phyloP scores from a whole-genome alignment of 2,888 invertebrate species.

The Rotaria sp. region DNA sequence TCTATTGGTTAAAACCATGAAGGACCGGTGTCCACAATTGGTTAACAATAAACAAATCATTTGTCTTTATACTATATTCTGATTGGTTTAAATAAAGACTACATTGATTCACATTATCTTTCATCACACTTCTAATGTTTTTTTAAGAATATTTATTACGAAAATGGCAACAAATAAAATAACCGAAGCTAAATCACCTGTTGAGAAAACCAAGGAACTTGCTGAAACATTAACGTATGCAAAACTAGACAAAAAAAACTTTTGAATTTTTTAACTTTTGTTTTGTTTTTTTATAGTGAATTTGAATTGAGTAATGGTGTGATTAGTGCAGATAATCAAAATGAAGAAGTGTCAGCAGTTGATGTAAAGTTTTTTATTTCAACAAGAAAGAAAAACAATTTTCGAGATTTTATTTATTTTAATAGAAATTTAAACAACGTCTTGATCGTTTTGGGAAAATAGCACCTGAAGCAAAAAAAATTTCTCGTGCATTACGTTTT shows the following conservation, averaged over 20 bases:
- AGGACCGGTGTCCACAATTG: too few relatives aligned
- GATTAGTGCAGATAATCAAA: neutral
- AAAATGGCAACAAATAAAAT: neutral
- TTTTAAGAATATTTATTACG: neutral
- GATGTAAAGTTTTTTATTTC: neutral
- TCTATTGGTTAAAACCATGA: too few relatives aligned
- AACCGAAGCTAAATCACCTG: neutral
- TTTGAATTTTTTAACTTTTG: too few relatives aligned
- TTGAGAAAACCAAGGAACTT: neutral
- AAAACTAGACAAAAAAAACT: too few relatives aligned
- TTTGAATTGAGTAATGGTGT: neutral
- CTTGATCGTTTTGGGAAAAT: slow-evolving; percentile 6
- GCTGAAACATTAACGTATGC: neutral
- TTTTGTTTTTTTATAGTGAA: neutral
- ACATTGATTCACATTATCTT: too few relatives aligned
- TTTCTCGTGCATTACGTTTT: neutral
- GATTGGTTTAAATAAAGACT: neutral
- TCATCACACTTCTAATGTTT: too few relatives aligned
- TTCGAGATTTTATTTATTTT: neutral
- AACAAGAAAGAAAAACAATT: neutral
- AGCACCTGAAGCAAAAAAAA: neutral
- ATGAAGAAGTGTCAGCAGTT: neutral
- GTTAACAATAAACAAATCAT: neutral
- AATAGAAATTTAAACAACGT: neutral
- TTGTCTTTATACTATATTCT: neutral